These are phyloP conservation scores for Delichon dasypus DNA, from an alignment of 2,797 vertebrate genomes.

Conservation along the genomic window DNA sequence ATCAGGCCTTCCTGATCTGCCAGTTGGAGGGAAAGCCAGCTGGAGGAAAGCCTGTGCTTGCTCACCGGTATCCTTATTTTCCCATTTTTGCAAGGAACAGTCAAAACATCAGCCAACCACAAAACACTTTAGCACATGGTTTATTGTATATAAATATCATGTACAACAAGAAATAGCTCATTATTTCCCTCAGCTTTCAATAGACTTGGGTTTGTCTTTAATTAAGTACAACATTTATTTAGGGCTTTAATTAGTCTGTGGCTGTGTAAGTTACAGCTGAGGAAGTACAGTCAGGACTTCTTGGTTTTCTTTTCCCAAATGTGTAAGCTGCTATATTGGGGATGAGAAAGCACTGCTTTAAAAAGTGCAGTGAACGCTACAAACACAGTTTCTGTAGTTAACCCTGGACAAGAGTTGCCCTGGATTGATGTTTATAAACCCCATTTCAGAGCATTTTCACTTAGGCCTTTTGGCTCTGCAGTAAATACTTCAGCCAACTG, in stretches of 20 bases:
- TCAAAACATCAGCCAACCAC: neutral
- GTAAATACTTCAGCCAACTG: neutral
- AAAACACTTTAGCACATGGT: conserved; percentile 14
- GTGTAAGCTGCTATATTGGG: neutral
- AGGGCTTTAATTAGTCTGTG: conserved; percentile 20
- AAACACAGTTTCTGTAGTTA: neutral
- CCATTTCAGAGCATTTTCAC: neutral
- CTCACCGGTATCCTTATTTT: neutral
- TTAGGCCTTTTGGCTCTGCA: neutral
- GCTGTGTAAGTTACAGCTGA: neutral
- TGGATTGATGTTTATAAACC: neutral
- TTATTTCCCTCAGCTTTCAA: conserved; percentile 12
- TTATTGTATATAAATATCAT: neutral
- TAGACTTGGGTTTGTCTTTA: conserved; percentile 33
- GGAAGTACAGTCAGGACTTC: neutral
- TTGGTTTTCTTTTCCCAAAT: neutral
- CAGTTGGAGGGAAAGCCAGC: neutral
- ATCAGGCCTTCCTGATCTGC: fast-evolving
- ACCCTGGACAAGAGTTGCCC: neutral
- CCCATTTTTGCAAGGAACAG: neutral
- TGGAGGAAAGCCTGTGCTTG: neutral
- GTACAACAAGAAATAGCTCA: conserved; percentile 8
- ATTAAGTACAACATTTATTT: conserved; percentile 28
- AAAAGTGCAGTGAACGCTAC: fast-evolving
- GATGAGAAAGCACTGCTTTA: neutral